Evolutionary conservation across 2,797 vertebrate species (phyloP).

Genomic region (Synaphobranchus kaupii): DNA sequence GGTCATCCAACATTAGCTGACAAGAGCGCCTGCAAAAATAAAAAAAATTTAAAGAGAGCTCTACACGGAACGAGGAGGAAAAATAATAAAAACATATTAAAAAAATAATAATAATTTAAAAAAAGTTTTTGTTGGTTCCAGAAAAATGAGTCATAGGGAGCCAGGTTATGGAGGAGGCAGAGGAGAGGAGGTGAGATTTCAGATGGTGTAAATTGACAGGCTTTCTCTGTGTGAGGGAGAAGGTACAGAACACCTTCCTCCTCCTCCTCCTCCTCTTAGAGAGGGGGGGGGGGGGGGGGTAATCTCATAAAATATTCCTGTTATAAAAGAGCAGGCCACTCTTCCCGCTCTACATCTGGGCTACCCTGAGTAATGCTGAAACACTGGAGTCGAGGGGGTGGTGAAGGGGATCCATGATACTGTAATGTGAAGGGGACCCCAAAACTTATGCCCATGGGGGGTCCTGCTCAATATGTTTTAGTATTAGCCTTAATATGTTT

Average conservation of each 20-base stretch:
- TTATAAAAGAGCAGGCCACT: not conserved
- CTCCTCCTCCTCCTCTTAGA: not conserved
- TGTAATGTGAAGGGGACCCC: too few relatives aligned
- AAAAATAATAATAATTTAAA: too few relatives aligned
- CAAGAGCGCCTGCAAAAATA: not conserved
- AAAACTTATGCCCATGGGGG: not conserved
- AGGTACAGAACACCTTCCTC: not conserved
- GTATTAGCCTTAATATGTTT: too few relatives aligned
- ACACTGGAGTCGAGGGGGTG: not conserved
- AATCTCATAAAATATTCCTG: not conserved
- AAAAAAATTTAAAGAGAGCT: not conserved
- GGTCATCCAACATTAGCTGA: not conserved
- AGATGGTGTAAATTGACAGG: not conserved
- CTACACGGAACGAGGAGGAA: not conserved
- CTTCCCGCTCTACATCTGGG: not conserved
- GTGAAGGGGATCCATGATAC: too few relatives aligned
- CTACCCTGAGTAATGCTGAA: not conserved
- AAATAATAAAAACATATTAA: not conserved
- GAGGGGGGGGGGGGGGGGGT: not conserved
- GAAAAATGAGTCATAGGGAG: not conserved
- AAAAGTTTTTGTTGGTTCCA: not conserved
- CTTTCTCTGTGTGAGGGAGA: not conserved
- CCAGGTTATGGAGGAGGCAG: not conserved
- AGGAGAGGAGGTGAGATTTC: not conserved
- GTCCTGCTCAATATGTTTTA: not conserved